Conservation (phyloP, 1,140 invertebrate species). For the Pemphigus obesinymphae region DNA sequence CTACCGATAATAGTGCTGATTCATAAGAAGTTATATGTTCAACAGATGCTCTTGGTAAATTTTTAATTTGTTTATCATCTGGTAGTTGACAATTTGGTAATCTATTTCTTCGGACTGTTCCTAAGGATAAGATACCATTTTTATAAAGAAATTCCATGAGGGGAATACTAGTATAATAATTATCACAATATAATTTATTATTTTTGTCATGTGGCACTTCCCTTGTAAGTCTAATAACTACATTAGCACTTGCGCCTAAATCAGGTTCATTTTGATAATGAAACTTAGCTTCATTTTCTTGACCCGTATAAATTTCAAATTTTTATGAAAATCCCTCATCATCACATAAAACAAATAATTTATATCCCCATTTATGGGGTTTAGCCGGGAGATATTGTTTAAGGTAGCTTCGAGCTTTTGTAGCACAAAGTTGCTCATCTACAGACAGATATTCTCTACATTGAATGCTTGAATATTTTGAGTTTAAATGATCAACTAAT, state of each 20-base stretch:
- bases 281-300: conserved; percentile 41
- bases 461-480: conserved; percentile 43
- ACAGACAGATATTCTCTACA: conserved; percentile 48
- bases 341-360: conserved; percentile 47
- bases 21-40: neutral
- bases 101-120: neutral
- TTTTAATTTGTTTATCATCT: neutral
- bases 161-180: neutral
- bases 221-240: conserved; percentile 17
- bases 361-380: conserved; percentile 49
- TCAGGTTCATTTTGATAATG: neutral
- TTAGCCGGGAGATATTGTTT: conserved; percentile 50
- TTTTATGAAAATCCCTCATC: conserved; percentile 47
- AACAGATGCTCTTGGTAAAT: neutral
- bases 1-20: neutral
- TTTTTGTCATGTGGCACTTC: neutral
- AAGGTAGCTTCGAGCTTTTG: conserved; percentile 47
- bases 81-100: conserved; percentile 1
- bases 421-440: conserved; percentile 50
- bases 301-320: conserved; percentile 48
- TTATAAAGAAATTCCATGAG: neutral
- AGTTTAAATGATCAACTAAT: conserved; percentile 12
- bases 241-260: conserved; percentile 1
- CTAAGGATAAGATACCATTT: neutral
- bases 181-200: neutral